Conservation (phyloP, 2,888 invertebrate genomes). For the Andrena chrysosceles region DNA sequence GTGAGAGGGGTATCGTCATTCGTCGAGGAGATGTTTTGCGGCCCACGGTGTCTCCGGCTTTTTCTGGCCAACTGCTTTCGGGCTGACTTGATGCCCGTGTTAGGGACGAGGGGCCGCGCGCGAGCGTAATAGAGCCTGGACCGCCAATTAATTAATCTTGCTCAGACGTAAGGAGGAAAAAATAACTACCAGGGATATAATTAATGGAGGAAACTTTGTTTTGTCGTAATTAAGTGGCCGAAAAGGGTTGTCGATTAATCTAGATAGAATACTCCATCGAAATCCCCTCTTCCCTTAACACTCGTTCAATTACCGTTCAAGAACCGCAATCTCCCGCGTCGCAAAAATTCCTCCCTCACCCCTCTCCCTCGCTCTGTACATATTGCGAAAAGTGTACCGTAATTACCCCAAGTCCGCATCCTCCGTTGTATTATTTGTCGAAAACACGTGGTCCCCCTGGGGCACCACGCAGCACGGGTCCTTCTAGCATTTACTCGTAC, state of each 20-base stretch:
- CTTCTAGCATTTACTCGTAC: constrained; percentile 53
- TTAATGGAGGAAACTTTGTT: constrained; percentile 58
- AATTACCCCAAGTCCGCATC: constrained; percentile 6
- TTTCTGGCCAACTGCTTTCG: constrained; percentile 58
- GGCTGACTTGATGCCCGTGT: constrained; percentile 44
- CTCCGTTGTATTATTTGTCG: constrained; percentile 22
- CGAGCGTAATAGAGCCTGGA: constrained; percentile 54
- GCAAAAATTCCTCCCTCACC: background rate
- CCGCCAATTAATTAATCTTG: constrained; percentile 64
- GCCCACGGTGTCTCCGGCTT: constrained; percentile 56
- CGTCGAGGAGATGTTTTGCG: constrained; percentile 67
- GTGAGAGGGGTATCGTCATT: constrained; percentile 68
- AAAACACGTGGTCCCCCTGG: constrained; percentile 35
- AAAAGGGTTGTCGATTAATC: constrained; percentile 45
- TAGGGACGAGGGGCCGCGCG: constrained; percentile 36
- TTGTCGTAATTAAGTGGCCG: constrained; percentile 50
- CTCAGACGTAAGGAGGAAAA: constrained; percentile 7
- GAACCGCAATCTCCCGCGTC: no score
- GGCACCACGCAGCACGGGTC: constrained; percentile 26
- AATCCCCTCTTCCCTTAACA: constrained; percentile 1
- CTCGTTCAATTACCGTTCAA: background rate
- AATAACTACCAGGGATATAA: constrained; percentile 32
- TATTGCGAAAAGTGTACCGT: background rate
- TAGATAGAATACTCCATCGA: constrained; percentile 22
- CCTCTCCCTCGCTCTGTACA: no score